Evolutionary conservation across 2,888 invertebrate species (phyloP).

Genomic region (Sinhomidia bicolor): DNA sequence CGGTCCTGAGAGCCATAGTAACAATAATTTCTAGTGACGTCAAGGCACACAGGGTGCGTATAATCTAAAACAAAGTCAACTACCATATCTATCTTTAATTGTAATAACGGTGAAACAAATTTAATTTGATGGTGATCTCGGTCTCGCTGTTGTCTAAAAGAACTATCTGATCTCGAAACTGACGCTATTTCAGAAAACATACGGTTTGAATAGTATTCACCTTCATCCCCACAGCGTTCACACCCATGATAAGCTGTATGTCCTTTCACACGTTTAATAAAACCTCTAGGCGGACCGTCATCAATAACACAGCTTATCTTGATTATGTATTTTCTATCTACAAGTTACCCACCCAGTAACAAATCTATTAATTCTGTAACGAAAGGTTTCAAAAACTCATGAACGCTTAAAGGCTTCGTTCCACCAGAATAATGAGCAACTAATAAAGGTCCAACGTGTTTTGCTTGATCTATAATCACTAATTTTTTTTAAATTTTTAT

Average conservation of each 20-base stretch:
- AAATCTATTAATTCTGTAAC: slow-evolving; percentile 37
- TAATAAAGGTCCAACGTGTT: not conserved
- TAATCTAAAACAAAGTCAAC: slow-evolving; percentile 80
- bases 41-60: slow-evolving; percentile 81
- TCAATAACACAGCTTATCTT: slow-evolving; percentile 58
- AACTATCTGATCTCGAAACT: not conserved
- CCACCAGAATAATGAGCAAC: slow-evolving; percentile 48
- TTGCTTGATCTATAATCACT: slow-evolving; percentile 13
- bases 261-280: slow-evolving; percentile 57
- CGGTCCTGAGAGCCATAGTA: slow-evolving; percentile 79
- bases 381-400: slow-evolving; percentile 45
- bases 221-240: slow-evolving; percentile 56
- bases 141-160: not conserved
- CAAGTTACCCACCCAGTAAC: slow-evolving; percentile 25
- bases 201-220: not conserved
- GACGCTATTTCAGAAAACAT: not conserved
- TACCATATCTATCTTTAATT: slow-evolving; percentile 79
- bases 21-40: slow-evolving; percentile 80
- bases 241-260: slow-evolving; percentile 67
- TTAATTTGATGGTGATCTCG: not conserved
- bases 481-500: no score
- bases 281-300: slow-evolving; percentile 70
- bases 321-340: slow-evolving; percentile 10
- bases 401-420: slow-evolving; percentile 28
- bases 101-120: slow-evolving; percentile 71